Percentiles rank a stretch among this genome's conserved stretches.
Evolutionary conservation across 2,888 invertebrate species (phyloP).

Genomic region (Acheta domesticus): DNA sequence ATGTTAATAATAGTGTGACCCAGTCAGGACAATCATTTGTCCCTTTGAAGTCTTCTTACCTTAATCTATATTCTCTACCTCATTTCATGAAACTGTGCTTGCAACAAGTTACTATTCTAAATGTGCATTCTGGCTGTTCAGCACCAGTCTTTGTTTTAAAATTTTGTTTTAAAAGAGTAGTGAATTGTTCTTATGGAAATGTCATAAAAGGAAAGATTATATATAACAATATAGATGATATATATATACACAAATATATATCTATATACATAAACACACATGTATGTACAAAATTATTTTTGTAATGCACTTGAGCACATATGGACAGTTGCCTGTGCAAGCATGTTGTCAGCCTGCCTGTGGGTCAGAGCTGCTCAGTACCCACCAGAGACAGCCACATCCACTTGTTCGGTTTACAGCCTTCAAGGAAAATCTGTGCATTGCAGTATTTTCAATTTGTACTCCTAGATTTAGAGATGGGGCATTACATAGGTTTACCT

Average conservation of each 20-base stretch:
- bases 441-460: too few species aligned
- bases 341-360: not conserved
- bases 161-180: not conserved
- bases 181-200: not conserved
- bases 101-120: slow-evolving; percentile 3
- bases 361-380: not conserved
- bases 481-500: not conserved
- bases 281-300: slow-evolving; percentile 18
- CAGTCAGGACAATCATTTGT: slow-evolving; percentile 28
- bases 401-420: too few species aligned
- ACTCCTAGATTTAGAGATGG: not conserved
- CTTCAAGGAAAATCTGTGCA: too few species aligned
- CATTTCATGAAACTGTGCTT: slow-evolving; percentile 24
- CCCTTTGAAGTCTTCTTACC: slow-evolving; percentile 20
- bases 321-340: slow-evolving; percentile 1
- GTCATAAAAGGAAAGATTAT: not conserved
- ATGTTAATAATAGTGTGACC: slow-evolving; percentile 9
- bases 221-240: slow-evolving; percentile 18
- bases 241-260: slow-evolving; percentile 18
- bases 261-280: not conserved
- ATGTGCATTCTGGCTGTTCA: slow-evolving; percentile 6
- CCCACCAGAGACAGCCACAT: not conserved
- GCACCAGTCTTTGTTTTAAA: not conserved
- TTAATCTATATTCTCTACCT: slow-evolving; percentile 23
- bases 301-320: slow-evolving; percentile 7